Evolutionary conservation across 2,113 vertebrate species (phyloP).

Genomic region (Ailurus styani): DNA sequence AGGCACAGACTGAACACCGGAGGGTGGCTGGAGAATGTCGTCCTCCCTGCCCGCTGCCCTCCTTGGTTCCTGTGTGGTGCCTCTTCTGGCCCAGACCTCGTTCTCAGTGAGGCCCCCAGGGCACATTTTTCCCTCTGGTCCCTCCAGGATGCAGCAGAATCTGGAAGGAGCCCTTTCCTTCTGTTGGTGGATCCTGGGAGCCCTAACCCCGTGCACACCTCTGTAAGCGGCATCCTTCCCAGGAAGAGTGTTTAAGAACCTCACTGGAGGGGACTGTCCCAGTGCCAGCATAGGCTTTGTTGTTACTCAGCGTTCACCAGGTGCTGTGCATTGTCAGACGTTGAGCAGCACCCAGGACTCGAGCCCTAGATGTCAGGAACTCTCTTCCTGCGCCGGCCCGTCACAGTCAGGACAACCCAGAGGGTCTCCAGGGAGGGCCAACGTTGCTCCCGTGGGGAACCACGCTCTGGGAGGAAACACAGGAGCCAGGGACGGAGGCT

Average conservation of each 20-base stretch:
- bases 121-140: not conserved
- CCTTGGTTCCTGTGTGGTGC: not conserved
- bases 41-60: not conserved
- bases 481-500: not conserved
- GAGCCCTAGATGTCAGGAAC: not conserved
- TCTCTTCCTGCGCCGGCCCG: accelerated
- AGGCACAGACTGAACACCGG: not conserved
- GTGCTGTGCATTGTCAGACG: not conserved
- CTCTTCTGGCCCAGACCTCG: not conserved
- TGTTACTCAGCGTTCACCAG: not conserved
- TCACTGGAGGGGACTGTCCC: no score
- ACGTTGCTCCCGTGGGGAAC: not conserved
- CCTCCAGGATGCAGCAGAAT: not conserved
- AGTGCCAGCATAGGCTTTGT: accelerated
- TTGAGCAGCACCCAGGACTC: not conserved
- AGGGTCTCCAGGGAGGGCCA: not conserved
- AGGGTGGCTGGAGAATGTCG: not conserved
- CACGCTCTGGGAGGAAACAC: not conserved
- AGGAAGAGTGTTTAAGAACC: not conserved
- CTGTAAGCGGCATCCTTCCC: not conserved
- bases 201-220: no score
- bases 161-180: not conserved
- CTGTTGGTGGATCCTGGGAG: not conserved
- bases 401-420: no score
- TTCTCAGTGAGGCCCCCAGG: not conserved